A percentile compares a stretch with the other conserved stretches of the same genome.
phyloP scores from a whole-genome alignment of 2,113 vertebrate species.

The Cardinalis cardinalis region DNA sequence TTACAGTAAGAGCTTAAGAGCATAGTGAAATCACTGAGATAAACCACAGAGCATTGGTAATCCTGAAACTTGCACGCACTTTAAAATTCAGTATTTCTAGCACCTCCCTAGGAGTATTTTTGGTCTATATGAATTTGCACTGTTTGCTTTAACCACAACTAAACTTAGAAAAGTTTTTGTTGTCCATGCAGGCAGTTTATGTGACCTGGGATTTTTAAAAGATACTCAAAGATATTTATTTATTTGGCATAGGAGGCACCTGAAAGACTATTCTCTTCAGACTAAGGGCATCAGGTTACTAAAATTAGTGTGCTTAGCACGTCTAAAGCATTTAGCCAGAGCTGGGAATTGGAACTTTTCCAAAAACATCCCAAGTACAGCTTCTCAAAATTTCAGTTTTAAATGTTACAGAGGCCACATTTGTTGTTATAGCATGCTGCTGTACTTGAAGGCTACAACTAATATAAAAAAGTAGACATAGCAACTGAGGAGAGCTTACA shows the following conservation, averaged over 20 bases:
- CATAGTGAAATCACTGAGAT: background rate
- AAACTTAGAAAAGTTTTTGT: background rate
- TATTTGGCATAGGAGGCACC: background rate
- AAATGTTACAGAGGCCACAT: background rate
- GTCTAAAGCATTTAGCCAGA: slow-evolving; percentile 39
- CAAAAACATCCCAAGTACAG: background rate
- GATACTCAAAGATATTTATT: background rate
- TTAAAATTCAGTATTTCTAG: background rate
- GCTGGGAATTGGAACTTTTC: slow-evolving; percentile 17
- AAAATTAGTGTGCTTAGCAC: slow-evolving; percentile 21
- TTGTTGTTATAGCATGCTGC: rapidly evolving
- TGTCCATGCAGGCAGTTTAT: background rate
- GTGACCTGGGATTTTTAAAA: background rate
- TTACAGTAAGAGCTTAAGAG: slow-evolving; percentile 34
- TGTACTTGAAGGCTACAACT: background rate
- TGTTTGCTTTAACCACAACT: background rate
- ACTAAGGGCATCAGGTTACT: slow-evolving; percentile 35
- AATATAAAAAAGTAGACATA: background rate
- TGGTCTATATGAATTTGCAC: rapidly evolving
- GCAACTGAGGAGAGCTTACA: background rate
- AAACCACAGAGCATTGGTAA: background rate
- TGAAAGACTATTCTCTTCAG: background rate
- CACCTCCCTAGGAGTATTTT: background rate
- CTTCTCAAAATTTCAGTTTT: background rate
- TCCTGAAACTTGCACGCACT: background rate